A percentile compares a stretch with the other conserved stretches of the same genome.
Conservation (phyloP, 2,797 vertebrate genomes). For the Labroides dimidiatus region DNA sequence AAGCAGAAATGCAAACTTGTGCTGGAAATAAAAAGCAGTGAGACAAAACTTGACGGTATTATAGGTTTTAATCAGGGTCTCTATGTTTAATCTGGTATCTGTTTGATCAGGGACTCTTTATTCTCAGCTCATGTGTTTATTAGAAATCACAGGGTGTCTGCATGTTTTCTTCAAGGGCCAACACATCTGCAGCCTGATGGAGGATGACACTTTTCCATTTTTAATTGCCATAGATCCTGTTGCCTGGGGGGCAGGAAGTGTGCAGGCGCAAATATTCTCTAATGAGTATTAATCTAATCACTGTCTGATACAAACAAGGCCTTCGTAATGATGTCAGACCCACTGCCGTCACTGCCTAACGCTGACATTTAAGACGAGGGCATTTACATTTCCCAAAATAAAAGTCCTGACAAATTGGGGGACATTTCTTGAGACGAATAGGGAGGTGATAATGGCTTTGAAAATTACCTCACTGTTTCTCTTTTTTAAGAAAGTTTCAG, state of each 20-base stretch:
- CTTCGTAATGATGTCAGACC: constrained; percentile 78
- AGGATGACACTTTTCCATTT: constrained; percentile 83
- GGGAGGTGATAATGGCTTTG: constrained; percentile 39
- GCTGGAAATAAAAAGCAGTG: constrained; percentile 9
- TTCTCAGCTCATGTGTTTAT: constrained; percentile 37
- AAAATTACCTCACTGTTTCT: constrained; percentile 44
- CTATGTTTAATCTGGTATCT: constrained; percentile 32
- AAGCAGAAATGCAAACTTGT: constrained; percentile 16
- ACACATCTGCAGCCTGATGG: constrained; percentile 63
- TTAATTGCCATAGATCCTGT: constrained; percentile 85
- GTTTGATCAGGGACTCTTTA: constrained; percentile 47
- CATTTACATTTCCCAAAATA: constrained; percentile 83
- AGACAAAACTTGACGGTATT: not conserved
- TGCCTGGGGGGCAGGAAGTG: constrained; percentile 81
- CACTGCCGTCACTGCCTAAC: constrained; percentile 66
- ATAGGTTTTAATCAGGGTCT: constrained; percentile 25
- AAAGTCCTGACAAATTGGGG: constrained; percentile 66
- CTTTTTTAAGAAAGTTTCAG: constrained; percentile 41
- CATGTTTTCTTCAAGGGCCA: constrained; percentile 56
- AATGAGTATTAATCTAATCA: constrained; percentile 93
- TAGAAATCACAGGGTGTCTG: constrained; percentile 27
- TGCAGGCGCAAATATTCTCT: constrained; percentile 88
- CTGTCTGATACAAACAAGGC: constrained; percentile 85
- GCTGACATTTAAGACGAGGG: constrained; percentile 80
- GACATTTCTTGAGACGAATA: constrained; percentile 42